Percentiles rank a stretch among this genome's conserved stretches.
These are phyloP conservation scores for Hyposoter dolosus DNA, from an alignment of 2,888 invertebrate species.

Conservation along the genomic window DNA sequence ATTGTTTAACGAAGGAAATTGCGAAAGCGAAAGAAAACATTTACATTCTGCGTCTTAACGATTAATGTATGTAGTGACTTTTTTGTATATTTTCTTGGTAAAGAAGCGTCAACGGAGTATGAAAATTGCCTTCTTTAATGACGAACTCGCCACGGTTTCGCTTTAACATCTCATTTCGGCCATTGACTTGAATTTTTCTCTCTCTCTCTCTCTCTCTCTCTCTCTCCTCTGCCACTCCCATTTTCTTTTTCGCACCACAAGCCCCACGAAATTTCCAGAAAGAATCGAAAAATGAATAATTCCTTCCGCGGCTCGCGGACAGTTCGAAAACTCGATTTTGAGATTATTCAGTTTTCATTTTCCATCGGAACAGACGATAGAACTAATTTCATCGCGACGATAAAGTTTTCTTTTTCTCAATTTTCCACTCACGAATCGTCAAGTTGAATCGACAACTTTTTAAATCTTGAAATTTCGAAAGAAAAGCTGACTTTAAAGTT, in stretches of 20 bases:
- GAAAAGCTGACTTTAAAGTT: neutral
- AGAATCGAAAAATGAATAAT: conserved; percentile 5
- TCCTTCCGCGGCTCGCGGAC: neutral
- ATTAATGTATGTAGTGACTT: conserved; percentile 73
- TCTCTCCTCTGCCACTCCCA: conserved; percentile 22
- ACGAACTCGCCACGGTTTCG: conserved; percentile 16
- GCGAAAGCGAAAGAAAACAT: neutral
- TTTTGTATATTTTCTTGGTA: conserved; percentile 72
- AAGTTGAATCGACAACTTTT: neutral
- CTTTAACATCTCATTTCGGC: conserved; percentile 19
- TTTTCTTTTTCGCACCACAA: conserved; percentile 34
- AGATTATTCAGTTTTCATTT: neutral
- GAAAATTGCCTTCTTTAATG: conserved; percentile 76
- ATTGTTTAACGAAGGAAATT: conserved; percentile 64
- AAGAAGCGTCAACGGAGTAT: conserved; percentile 69
- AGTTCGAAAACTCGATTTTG: neutral
- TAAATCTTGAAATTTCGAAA: conserved; percentile 27
- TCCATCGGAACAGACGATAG: neutral
- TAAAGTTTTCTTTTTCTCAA: neutral
- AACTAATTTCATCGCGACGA: neutral
- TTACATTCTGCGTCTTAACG: conserved; percentile 60
- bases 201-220: conserved; percentile 47
- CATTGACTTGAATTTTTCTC: conserved; percentile 46
- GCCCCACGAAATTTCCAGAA: neutral
- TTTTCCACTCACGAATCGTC: no score